These are phyloP conservation scores for Mionectes olivaceus DNA, from an alignment of 2,797 vertebrate genomes.

Conservation along the genomic window DNA sequence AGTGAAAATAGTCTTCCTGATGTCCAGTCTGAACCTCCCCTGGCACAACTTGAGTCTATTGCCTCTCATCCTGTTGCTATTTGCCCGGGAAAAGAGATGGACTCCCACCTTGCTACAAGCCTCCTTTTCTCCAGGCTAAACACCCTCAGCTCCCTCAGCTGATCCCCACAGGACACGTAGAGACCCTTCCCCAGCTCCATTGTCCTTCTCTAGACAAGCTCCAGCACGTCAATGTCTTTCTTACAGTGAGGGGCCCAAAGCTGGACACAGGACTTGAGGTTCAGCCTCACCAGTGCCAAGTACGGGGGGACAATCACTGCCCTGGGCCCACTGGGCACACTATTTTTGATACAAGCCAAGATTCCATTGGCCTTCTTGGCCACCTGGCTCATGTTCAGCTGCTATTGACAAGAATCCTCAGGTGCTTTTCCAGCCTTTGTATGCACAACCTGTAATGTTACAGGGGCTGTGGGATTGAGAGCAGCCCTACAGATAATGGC, in stretches of 20 bases:
- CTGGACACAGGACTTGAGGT: rapidly evolving
- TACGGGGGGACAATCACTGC: not conserved
- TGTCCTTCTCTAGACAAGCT: rapidly evolving
- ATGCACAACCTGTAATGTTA: not conserved
- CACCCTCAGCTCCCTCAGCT: not conserved
- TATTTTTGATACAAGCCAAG: not conserved
- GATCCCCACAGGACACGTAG: not conserved
- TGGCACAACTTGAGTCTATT: not conserved
- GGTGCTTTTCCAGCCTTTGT: not conserved
- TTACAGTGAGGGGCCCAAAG: not conserved
- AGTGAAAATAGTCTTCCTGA: not conserved
- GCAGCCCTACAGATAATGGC: not conserved
- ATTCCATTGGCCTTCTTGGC: rapidly evolving
- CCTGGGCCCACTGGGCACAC: not conserved
- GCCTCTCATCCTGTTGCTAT: rapidly evolving
- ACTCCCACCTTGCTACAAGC: no score
- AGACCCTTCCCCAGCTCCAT: not conserved
- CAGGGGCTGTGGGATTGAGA: not conserved
- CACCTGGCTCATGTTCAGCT: rapidly evolving
- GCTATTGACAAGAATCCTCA: rapidly evolving
- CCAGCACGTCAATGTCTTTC: not conserved
- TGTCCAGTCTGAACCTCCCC: rapidly evolving
- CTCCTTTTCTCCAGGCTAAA: not conserved
- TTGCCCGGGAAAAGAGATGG: rapidly evolving
- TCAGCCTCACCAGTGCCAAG: not conserved